Base-by-base conservation (phyloP, 2,797 vertebrate species). In the Pelodytes ibericus region DNA sequence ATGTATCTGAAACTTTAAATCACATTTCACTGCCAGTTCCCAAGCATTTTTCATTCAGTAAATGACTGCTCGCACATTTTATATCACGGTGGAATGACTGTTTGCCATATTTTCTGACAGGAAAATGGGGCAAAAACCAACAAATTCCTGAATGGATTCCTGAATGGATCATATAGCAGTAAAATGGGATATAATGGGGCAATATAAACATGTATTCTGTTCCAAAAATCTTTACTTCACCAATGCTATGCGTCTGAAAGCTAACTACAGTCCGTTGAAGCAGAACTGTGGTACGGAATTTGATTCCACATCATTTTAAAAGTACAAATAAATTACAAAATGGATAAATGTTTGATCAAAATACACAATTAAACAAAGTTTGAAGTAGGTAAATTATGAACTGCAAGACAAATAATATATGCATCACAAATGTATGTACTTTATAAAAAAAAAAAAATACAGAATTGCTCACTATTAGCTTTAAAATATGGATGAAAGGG, bases 91-190 rank as follows among this genome's bases (percentile, higher is more conserved):
- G 49, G 22, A 69, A 69, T 56, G 18, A 56, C 66, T 69, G 47
- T 69, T 56, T 53, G 47, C 66, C 26, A 56, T 56, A 33, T 69
- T 64, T 69, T 36, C n/a, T 69, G 31, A 56, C 47, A 69, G 47
- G 49, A 69, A 69, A 56, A 69, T 56, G 66, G 66, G 47, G 51
- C 66, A 69, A 31, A 69, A 69, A 53, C 16, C 29, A 31, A 56
- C 66, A 53, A 33, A 56, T 69, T 56, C 16, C 36, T 39, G 36
- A 39, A 39, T 39, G 1, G 36, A 2, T 39, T 39, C 63, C 49
- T 69, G 66, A 69, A 69, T 69, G 47, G 66, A 69, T 69, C 49
- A 69, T 36, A 69, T 69, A 69, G 66, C 47, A 56, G 49, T 56
- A 25, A 69, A 56, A 56, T 22, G 33, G 49, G 66, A 69, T n/a